Base-by-base conservation (phyloP, 2,113 vertebrate genomes). In the Danionella cerebrum region DNA sequence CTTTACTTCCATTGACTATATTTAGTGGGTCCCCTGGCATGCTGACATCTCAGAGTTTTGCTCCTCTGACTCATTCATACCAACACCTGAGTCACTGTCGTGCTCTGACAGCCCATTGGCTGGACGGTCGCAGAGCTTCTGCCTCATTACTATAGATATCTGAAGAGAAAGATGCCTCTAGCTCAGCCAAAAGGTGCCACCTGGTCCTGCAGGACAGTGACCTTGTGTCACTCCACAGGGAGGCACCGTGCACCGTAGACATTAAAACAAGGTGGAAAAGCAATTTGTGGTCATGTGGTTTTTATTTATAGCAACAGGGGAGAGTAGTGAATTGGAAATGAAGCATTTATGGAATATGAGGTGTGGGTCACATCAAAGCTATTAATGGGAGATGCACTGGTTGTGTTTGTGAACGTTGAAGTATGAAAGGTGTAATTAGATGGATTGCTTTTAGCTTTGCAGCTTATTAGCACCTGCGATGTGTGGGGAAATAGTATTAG, bases 31-130 rank as follows among this genome's bases (percentile, higher is more conserved):
- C 79, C 81, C 78, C 44, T 41, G 55, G 63, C 57, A 80, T 76
- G 70, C 73, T 82, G 82, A 84, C 76, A 80, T 80, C 71, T 79
- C 78, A 72, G 80, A 73, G 60, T 63, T 82, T 82, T 79, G 77
- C 76, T 74, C 79, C 76, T 76, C 75, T 81, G 73, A 71, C 65
- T 47, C 10, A 72, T 81, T 33, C 79, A 80, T 75, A 29, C 79
- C 75, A 80, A 73, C 41, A 70, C 80, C 78, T 86, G 84, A 88
- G 76, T 87, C 85, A 88, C 72, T 77, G 72, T 65, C 72, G 74
- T 65, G 69, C 78, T 75, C 69, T 71, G 70, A 65, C 79, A 82
- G 77, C 82, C 80, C 82, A 75, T 78, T 82, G 80, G 80, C 80
- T 75, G 67, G 74, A 71, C 80, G 71, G 79, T 76, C 80, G 60